These are phyloP conservation scores for Actinostola sp. DNA, from an alignment of 92 coral and sea anemone species.

Conservation along the genomic window DNA sequence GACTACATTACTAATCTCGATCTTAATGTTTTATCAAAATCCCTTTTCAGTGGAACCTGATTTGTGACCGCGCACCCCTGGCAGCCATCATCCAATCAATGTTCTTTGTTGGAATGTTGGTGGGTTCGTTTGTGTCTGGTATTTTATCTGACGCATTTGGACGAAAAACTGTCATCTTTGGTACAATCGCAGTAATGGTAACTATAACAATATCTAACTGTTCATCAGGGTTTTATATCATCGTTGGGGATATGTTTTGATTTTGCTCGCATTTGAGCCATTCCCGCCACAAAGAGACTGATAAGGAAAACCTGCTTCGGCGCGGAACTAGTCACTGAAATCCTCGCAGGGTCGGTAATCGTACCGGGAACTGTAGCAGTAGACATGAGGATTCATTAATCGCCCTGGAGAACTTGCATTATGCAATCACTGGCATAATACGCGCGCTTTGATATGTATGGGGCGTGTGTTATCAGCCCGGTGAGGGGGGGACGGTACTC, in stretches of 20 bases:
- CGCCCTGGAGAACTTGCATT: too few relatives aligned
- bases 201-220: background rate
- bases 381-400: too few relatives aligned
- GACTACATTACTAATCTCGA: background rate
- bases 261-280: background rate
- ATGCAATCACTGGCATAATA: too few relatives aligned
- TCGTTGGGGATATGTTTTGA: background rate
- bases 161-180: background rate
- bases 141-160: constrained; percentile 18
- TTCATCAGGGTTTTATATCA: background rate
- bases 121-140: constrained; percentile 10
- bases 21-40: background rate
- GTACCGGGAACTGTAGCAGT: too few relatives aligned
- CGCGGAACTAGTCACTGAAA: too few relatives aligned
- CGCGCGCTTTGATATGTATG: too few relatives aligned
- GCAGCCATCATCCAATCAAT: constrained; percentile 12
- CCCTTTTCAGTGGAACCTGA: constrained; percentile 18
- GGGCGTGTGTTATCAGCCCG: too few relatives aligned
- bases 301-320: too few relatives aligned
- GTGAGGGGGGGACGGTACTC: too few relatives aligned
- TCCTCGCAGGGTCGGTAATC: too few relatives aligned
- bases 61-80: constrained; percentile 11
- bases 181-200: background rate
- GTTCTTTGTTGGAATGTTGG: constrained; percentile 19
- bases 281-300: too few relatives aligned